Base-by-base conservation (phyloP, 1,140 invertebrate species). In the Galendromus occidentalis region DNA sequence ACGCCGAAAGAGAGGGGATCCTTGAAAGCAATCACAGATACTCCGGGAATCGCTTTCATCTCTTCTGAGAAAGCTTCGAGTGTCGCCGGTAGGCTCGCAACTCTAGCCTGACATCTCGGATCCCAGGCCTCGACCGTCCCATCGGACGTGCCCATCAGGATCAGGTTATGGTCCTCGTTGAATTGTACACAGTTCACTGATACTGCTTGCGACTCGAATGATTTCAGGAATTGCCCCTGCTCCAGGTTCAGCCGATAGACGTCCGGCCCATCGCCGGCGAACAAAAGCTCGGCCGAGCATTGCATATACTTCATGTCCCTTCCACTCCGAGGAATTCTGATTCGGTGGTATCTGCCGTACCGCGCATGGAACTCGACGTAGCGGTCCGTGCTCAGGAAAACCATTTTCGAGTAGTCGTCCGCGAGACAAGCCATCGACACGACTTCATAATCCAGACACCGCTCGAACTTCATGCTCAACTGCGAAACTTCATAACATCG, bases 51-150 rank as follows among this genome's bases (percentile, higher is more conserved):
- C 63, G 75, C 77, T 66, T 80, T 75, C 42, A 80, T 75, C 70
- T 84, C 78, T 69, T 82, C 77, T 64, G 80, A 76, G 28, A 84
- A 71, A 71, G 80, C 82, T 72, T 84, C 83, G 44, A 91, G 78
- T 12, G 85, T 91, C 76, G 86, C 91, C 77, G 98, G 92, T 5
- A 98, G 75, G 33, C 82, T 80, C 30, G 84, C 87, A 68, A 87
- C 87, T 74, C 83, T 80, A 28, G 79, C 81, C 70, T 84, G 83
- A 2, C 79, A 80, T 66, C 92, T 78, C 41, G 91, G 88, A 80
- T 99, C 95, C 91, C 91, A 98, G 1, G 91, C 91, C 78, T 98
- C 92, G 4, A 99, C 82, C 73, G 82, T 84, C 0, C 94, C 94
- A 75, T 92, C 86, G 70, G 85, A 82, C n/a, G 88, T 93, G 7